phyloP scores from a whole-genome alignment of 2,888 invertebrate genomes.

The Cepaea hortensis region DNA sequence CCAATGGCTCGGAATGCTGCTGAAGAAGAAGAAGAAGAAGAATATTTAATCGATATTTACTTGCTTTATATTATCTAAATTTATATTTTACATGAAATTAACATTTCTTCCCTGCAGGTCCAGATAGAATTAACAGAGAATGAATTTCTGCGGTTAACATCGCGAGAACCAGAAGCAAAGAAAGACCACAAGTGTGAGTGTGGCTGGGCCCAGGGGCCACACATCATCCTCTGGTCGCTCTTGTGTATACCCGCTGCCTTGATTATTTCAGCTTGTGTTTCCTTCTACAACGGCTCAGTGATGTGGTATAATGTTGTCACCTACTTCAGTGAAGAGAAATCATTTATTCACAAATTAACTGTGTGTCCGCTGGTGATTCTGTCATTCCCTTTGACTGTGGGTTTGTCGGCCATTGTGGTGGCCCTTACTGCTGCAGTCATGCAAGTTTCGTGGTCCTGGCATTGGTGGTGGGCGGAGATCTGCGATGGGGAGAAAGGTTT shows the following conservation, averaged over 20 bases:
- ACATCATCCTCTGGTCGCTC: conserved; percentile 82
- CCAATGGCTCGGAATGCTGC: too few species aligned
- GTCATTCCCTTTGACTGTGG: conserved; percentile 84
- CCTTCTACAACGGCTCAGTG: conserved; percentile 85
- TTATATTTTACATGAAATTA: too few species aligned
- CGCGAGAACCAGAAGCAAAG: conserved; percentile 77
- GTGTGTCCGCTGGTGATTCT: conserved; percentile 84
- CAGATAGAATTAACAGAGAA: conserved; percentile 85
- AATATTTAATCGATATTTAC: too few species aligned
- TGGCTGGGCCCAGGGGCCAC: conserved; percentile 81
- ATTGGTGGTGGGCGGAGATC: conserved; percentile 84
- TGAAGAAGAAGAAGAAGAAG: too few species aligned
- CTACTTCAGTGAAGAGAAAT: conserved; percentile 83
- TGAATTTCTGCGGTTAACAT: conserved; percentile 83
- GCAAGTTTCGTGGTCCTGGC: conserved; percentile 83
- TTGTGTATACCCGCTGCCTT: conserved; percentile 83
- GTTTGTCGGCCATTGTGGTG: conserved; percentile 82
- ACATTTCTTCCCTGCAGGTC: conserved; percentile 79
- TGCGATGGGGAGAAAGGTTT: conserved; percentile 87
- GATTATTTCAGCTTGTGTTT: conserved; percentile 82
- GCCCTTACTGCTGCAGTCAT: conserved; percentile 83
- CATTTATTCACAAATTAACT: conserved; percentile 81
- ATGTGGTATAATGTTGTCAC: conserved; percentile 87
- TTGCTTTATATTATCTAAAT: too few species aligned
- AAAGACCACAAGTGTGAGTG: conserved; percentile 56